Evolutionary conservation across 2,888 invertebrate genomes (phyloP), one percentile per base, ranked within the genome.

Genomic region (Ophioninae sp.): DNA sequence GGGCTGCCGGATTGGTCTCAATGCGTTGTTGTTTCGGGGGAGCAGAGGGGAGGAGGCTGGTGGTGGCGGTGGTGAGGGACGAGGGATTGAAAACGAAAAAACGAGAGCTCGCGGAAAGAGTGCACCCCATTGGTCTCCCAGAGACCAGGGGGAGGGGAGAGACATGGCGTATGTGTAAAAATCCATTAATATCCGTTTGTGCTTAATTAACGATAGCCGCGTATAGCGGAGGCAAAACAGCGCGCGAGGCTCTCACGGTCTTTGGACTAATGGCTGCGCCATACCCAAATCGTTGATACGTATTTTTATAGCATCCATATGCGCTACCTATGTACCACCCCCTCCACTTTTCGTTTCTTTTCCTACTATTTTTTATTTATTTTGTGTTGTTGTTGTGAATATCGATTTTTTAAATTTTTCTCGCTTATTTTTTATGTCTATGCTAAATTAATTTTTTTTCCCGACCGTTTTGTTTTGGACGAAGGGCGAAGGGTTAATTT

Each of bases 111-210:
- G 74, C 44, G 79, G 73, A 68, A 76, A 77, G 68, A 68, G 68
- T 56, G 57, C 56, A 74, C 50, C 79, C 65, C 50, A 57, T 56
- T 41, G 30, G 73, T 73, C 59, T 79, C 70, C 62, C 64, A 39
- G 65, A 78, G 39, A 69, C 56, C 62, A 74, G 64, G 70, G 64
- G 70, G 41, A 8, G 41, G 8, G 6, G 50, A 17, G 70, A 79
- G 75, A 67, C 72, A 79, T 67, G 85, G 86, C 90, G 90, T 91
- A 92, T 89, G 90, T 91, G 91, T 91, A 92, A 93, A 93, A 93
- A 93, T 92, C 92, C 93, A 93, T 93, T 93, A 93, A 93, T 93
- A 93, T 93, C 92, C 91, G 91, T 93, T 93, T 93, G 92, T 89
- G 90, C 90, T 92, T 92, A 93, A 93, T 92, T 91, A 92, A 93